phyloP scores from a whole-genome alignment of 1,140 invertebrate genomes.

The Bombus haemorrhoidalis region DNA sequence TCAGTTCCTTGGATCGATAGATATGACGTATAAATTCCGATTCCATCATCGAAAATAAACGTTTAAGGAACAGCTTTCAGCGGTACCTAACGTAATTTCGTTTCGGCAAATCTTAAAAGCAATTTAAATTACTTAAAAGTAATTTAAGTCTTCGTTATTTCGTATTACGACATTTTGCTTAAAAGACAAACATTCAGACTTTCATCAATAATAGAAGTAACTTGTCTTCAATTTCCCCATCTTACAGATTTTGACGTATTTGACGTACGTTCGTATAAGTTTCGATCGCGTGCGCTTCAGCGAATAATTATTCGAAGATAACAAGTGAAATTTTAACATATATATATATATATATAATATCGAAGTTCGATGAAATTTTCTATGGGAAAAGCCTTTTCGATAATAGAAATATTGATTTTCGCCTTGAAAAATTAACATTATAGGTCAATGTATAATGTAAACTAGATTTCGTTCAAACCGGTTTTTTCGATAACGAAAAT shows the following conservation, averaged over 20 bases:
- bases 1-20: slow-evolving; percentile 12
- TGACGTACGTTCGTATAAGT: neutral
- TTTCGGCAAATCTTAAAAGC: neutral
- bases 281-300: neutral
- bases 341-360: neutral
- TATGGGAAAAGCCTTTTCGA: neutral
- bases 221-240: neutral
- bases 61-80: neutral
- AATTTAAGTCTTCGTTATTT: slow-evolving; percentile 1
- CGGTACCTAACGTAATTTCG: neutral
- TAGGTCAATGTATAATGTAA: too few relatives aligned
- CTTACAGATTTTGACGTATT: neutral
- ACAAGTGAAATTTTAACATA: neutral
- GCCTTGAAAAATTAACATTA: too few relatives aligned
- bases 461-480: neutral
- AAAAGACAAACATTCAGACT: neutral
- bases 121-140: too few relatives aligned
- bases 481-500: neutral
- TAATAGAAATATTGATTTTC: neutral
- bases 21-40: neutral
- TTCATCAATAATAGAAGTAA: neutral
- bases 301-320: neutral
- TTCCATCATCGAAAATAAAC: slow-evolving; percentile 13
- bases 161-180: neutral
- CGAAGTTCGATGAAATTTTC: neutral